Percentiles rank a stretch among this genome's conserved stretches.
Conservation (phyloP, 2,797 vertebrate genomes). For the Chaetophractus vellerosus region DNA sequence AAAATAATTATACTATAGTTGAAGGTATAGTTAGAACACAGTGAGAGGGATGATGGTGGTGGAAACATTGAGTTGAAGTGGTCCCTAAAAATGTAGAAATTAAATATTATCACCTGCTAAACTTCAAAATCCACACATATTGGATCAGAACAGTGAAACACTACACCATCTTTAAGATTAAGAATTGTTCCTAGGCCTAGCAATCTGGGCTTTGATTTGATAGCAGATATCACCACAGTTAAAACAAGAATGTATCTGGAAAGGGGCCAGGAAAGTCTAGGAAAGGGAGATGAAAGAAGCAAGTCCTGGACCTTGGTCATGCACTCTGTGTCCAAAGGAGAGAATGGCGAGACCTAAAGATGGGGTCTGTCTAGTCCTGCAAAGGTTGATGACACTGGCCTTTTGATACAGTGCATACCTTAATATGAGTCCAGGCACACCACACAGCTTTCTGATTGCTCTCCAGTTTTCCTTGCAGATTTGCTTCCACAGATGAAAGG, state of each 20-base stretch:
- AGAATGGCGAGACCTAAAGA: background rate
- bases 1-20: background rate
- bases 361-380: background rate
- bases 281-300: background rate
- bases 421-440: background rate
- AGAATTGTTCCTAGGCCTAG: background rate
- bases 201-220: background rate
- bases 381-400: background rate
- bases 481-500: background rate
- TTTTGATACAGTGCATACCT: background rate
- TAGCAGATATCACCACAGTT: slow-evolving; percentile 15
- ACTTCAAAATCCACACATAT: background rate
- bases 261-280: background rate
- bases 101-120: background rate
- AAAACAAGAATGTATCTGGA: background rate
- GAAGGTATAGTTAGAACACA: background rate
- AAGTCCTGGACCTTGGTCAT: background rate
- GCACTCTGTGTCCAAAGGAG: background rate
- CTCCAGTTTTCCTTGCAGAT: background rate
- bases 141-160: background rate
- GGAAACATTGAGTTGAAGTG: slow-evolving; percentile 12
- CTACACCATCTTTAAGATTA: background rate
- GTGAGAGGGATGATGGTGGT: background rate
- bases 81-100: slow-evolving; percentile 40
- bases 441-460: background rate